Base-by-base conservation (phyloP, 2,888 invertebrate genomes). In the Drosophila crucigera region DNA sequence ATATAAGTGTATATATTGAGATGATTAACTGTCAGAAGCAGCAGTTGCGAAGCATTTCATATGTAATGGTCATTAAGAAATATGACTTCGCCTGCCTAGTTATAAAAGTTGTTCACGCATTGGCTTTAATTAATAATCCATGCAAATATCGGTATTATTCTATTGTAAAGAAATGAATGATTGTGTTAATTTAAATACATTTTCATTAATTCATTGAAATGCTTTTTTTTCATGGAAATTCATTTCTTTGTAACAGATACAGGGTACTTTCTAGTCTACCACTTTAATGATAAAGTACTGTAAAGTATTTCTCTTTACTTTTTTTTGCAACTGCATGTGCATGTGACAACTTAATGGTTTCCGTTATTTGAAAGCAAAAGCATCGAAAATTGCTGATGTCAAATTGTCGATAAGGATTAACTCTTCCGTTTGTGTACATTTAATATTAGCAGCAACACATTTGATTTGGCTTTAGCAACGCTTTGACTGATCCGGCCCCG, bases 321-420 rank as follows among this genome's bases (percentile, higher is more conserved):
- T 41, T 50, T 49, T 30, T 39, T 31, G 30, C 9, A 53, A 64
- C 33, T 71, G 64, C 68, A 76, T 79, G 82, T 89, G 90, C 76
- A 90, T 89, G 89, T 90, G 85, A 86, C 85, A 86, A 86, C 89
- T 86, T 90, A 86, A 86, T 86, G 85, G 85, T 85, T 90, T 86
- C 86, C 89, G 86, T 83, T 90, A 85, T 88, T 78, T 68, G 90
- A 90, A 90, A 86, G 90, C 90, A 86, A 86, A 83, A 90, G 86
- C 85, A 89, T 85, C 89, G 84, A 90, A 90, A 89, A 86, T 79
- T 89, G 90, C 89, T 89, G 80, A 86, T 86, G 85, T 89, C 85
- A 90, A 86, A 86, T 83, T 86, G 90, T 89, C 85, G 90, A 86
- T 86, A 90, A 85, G 85, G 89, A 86, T 90, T 86, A 90, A 86